These are phyloP conservation scores for Hirudinaria manillensis DNA, from an alignment of 2,888 invertebrate genomes.

Conservation along the genomic window DNA sequence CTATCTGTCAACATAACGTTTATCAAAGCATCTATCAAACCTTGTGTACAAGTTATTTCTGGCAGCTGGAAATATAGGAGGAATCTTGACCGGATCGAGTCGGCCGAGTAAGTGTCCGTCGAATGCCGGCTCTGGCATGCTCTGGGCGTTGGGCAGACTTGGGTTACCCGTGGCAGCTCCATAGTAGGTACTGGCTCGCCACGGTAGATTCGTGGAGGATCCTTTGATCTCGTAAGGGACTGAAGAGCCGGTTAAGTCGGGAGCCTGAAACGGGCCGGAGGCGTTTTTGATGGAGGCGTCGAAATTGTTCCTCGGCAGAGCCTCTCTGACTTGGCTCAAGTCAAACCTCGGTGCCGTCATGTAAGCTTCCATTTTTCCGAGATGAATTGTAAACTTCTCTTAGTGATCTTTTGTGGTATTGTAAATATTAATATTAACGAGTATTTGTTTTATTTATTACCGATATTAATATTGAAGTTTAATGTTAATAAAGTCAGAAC, in stretches of 20 bases:
- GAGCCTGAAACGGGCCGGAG: not conserved
- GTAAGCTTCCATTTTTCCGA: slow-evolving; percentile 49
- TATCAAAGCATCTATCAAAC: too few species aligned
- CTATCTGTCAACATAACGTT: too few species aligned
- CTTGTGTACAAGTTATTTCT: slow-evolving; percentile 65
- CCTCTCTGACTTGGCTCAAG: not conserved
- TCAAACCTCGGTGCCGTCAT: slow-evolving; percentile 50
- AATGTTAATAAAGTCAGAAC: too few species aligned
- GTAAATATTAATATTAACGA: too few species aligned
- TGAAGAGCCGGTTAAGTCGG: not conserved
- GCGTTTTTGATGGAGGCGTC: not conserved
- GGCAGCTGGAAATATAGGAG: slow-evolving; percentile 54
- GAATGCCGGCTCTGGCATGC: slow-evolving; percentile 50
- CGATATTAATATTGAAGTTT: too few species aligned
- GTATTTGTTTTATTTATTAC: too few species aligned
- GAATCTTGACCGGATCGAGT: slow-evolving; percentile 52
- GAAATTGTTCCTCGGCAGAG: slow-evolving; percentile 3
- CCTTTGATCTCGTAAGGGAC: slow-evolving; percentile 34
- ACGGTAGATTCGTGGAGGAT: slow-evolving; percentile 51
- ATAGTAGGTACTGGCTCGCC: slow-evolving; percentile 53
- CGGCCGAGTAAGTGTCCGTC: slow-evolving; percentile 47
- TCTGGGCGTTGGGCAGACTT: slow-evolving; percentile 44
- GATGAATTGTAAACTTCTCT: too few species aligned
- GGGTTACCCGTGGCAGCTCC: slow-evolving; percentile 50
- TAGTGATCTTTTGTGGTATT: too few species aligned